Evolutionary conservation across 2,113 vertebrate genomes (phyloP).

Genomic region (Girardinichthys multiradiatus): DNA sequence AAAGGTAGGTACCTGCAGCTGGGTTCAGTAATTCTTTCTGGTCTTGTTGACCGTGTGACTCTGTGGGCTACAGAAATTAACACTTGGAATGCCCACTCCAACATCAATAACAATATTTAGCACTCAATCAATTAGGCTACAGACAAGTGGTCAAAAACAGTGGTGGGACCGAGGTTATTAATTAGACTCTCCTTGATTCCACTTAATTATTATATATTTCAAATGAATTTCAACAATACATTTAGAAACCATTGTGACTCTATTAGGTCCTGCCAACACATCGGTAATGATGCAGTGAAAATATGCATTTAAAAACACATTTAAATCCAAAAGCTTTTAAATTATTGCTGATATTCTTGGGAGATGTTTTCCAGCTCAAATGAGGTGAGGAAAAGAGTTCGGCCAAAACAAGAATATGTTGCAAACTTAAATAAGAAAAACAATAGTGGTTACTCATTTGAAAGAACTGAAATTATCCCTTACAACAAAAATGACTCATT

Average conservation of each 20-base stretch:
- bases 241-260: neutral
- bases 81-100: slow-evolving; percentile 1
- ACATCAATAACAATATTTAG: slow-evolving; percentile 11
- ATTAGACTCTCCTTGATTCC: slow-evolving; percentile 2
- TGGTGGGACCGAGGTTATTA: slow-evolving; percentile 3
- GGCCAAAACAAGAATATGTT: no score
- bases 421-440: no score
- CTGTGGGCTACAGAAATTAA: neutral
- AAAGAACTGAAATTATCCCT: no score
- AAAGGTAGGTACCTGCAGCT: slow-evolving; percentile 84
- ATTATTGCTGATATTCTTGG: neutral
- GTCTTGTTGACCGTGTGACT: neutral
- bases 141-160: slow-evolving; percentile 14
- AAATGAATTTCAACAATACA: neutral
- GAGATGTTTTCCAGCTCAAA: no score
- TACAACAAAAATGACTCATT: no score
- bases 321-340: no score
- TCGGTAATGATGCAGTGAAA: neutral
- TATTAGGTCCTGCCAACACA: no score
- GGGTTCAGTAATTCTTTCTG: slow-evolving; percentile 12
- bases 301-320: no score
- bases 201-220: neutral
- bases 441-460: no score
- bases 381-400: no score
- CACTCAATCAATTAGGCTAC: slow-evolving; percentile 10